phyloP scores from a whole-genome alignment of 37 sponge, comb jelly and placozoan genomes.

The Halisarca cf. caerulea region DNA sequence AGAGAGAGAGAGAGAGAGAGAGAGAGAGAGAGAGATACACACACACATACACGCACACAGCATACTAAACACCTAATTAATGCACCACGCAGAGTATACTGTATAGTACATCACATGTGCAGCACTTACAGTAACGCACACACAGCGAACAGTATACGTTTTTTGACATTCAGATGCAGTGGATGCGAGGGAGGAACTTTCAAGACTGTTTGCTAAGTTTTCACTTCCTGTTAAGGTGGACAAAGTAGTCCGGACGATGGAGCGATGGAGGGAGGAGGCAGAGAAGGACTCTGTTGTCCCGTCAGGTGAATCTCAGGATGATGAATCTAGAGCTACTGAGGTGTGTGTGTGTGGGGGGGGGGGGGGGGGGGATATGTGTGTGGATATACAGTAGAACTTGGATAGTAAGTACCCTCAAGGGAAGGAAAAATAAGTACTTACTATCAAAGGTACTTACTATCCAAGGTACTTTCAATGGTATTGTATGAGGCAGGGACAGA shows the following conservation, averaged over 20 bases:
- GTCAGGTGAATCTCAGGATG: background rate
- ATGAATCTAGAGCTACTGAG: background rate
- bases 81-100: background rate
- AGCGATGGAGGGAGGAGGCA: background rate
- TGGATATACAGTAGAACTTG: no score
- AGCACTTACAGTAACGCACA: no score
- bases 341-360: conserved; percentile 3
- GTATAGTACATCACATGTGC: background rate
- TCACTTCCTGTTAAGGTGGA: conserved; percentile 59
- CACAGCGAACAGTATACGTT: no score
- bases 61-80: background rate
- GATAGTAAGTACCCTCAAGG: no score
- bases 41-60: no score
- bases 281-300: background rate
- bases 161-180: background rate
- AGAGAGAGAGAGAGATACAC: no score
- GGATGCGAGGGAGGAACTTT: conserved; percentile 26
- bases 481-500: no score
- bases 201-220: conserved; percentile 40
- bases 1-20: no score
- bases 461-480: no score
- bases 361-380: no score
- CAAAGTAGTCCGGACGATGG: conserved; percentile 42
- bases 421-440: no score
- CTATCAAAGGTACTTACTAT: no score